Percentiles rank a stretch among this genome's conserved stretches.
Evolutionary conservation across 2,888 invertebrate species (phyloP).

Genomic region (Sphecodes monilicornis): DNA sequence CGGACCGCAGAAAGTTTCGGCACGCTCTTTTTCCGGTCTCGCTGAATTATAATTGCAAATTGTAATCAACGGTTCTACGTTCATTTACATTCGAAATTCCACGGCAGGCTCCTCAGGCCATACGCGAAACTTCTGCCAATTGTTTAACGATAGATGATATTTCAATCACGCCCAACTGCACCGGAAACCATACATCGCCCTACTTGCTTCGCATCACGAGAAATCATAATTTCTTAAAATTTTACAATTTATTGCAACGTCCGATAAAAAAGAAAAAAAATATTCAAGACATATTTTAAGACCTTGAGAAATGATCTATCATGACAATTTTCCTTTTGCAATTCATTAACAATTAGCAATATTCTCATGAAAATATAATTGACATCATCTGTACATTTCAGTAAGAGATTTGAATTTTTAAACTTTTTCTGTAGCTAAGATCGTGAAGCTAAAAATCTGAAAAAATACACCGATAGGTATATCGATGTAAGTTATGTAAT

Average conservation of each 20-base stretch:
- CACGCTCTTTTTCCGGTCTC: not conserved
- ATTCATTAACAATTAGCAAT: too few species aligned
- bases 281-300: too few species aligned
- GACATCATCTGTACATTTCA: too few species aligned
- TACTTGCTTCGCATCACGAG: not conserved
- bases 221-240: not conserved
- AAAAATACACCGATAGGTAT: not conserved
- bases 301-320: too few species aligned
- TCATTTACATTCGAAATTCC: slow-evolving; percentile 14
- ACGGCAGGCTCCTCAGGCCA: not conserved
- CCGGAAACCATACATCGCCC: not conserved
- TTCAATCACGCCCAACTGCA: not conserved
- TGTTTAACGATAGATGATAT: not conserved
- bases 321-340: too few species aligned
- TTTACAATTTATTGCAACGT: not conserved
- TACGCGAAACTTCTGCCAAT: not conserved
- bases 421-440: not conserved
- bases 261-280: too few species aligned
- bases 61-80: not conserved
- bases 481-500: not conserved
- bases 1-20: not conserved
- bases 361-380: too few species aligned
- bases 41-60: slow-evolving; percentile 28
- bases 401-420: not conserved
- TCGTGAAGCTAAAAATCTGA: not conserved